Evolutionary conservation across 2,888 invertebrate species (phyloP), one percentile per base, ranked within the genome.

Genomic region (Colletes collaris): DNA sequence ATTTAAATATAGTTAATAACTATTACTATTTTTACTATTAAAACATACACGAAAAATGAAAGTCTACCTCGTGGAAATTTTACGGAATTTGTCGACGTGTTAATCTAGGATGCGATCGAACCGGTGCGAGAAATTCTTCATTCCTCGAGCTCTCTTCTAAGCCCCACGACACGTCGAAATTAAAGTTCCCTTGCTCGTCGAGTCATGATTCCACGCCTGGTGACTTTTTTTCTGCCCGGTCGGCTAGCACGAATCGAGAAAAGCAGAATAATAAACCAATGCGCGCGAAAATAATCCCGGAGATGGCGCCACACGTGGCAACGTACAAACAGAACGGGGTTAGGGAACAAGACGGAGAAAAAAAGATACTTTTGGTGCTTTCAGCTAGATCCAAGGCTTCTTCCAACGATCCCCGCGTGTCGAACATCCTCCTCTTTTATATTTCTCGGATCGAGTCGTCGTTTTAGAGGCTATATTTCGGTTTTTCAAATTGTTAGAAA

Each of bases 191-290:
- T 11, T 44, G 44, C 55, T 44, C 59, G 59, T 40, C 59, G 35
- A 35, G 62, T 35, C 35, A 8, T 16, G 49, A 67, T 49, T 67
- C 58, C 58, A 11, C 58, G 67, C 37, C 46, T 35, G 44, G 49
- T 49, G 35, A 16, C 49, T 58, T 67, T 58, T 58, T 67, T 67
- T 35, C 49, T 49, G 4, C 40, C 50, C 37, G 46, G 27, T 35
- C 10, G 13, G 37, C 59, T 40, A 55, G 44, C 52, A 11, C 53
- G 37, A 35, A 50, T 46, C 37, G 56, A 4, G 49, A 52, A 68
- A 46, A 53, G n/a, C 44, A 44, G 70, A 79, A 79, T 76, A 66
- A 66, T 66, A 76, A 76, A 76, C 76, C 70, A 58, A 70, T 70
- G 66, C 62, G 7, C 13, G n/a, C 16, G 5, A 76, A 78, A 78